Conservation (phyloP, 2,113 vertebrate species). For the Ornithorhynchus anatinus region DNA sequence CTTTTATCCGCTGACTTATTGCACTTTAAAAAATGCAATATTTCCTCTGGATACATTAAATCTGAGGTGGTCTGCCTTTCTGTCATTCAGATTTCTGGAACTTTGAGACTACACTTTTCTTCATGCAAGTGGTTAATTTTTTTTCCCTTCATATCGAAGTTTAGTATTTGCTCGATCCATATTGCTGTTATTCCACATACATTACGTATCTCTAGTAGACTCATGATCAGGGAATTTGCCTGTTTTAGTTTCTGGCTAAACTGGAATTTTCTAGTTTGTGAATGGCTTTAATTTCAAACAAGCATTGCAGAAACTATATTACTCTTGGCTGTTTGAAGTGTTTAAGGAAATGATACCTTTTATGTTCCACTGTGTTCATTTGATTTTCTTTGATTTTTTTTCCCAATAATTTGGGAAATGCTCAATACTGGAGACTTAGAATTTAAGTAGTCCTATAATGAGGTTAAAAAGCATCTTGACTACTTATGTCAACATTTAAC, state of each 20-base stretch:
- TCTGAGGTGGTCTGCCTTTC: conserved; percentile 22
- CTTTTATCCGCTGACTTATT: neutral
- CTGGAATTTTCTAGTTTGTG: conserved; percentile 12
- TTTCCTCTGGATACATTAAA: conserved; percentile 19
- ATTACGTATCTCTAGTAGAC: conserved; percentile 17
- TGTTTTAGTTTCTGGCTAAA: conserved; percentile 14
- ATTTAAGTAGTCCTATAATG: conserved; percentile 19
- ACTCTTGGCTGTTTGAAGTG: neutral
- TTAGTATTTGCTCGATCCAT: neutral
- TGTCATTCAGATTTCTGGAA: conserved; percentile 17
- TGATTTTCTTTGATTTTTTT: conserved; percentile 32
- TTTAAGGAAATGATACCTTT: conserved; percentile 31
- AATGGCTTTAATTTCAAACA: neutral
- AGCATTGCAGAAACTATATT: conserved; percentile 14
- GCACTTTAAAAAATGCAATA: neutral
- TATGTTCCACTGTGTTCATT: conserved; percentile 29
- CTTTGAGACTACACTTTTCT: conserved; percentile 52
- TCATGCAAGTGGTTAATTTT: conserved; percentile 17
- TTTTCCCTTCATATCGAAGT: conserved; percentile 16
- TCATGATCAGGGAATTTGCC: neutral
- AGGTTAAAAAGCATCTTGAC: conserved; percentile 27
- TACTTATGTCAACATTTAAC: neutral
- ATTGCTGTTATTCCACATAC: conserved; percentile 19
- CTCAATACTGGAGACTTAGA: conserved; percentile 24
- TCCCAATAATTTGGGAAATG: neutral